These are phyloP conservation scores for Neoitamus cyanurus DNA, from an alignment of 2,888 invertebrate genomes.

Conservation along the genomic window DNA sequence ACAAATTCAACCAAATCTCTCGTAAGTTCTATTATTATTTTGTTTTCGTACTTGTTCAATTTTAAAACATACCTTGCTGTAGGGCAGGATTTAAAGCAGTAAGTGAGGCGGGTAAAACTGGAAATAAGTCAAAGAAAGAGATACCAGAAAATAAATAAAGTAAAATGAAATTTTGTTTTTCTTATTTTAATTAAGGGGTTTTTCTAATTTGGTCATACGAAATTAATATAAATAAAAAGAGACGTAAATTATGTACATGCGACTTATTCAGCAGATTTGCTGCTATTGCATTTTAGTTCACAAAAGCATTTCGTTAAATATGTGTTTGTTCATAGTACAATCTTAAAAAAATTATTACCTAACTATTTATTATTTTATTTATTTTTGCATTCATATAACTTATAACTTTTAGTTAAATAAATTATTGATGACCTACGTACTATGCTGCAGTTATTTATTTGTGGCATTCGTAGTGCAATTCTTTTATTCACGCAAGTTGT, in stretches of 20 bases:
- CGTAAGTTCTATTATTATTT: background rate
- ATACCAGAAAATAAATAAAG: constrained; percentile 44
- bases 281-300: constrained; percentile 18
- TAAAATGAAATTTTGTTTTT: constrained; percentile 19
- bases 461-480: too few species aligned
- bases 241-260: constrained; percentile 27
- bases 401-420: too few species aligned
- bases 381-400: too few species aligned
- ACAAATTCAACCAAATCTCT: background rate
- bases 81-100: constrained; percentile 65
- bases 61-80: constrained; percentile 61
- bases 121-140: constrained; percentile 49
- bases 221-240: constrained; percentile 18
- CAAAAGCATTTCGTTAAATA: constrained; percentile 10
- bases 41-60: background rate
- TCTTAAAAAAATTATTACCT: too few species aligned
- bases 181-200: constrained; percentile 18
- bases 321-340: too few species aligned
- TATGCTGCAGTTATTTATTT: too few species aligned
- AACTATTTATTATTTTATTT: too few species aligned
- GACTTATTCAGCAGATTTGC: constrained; percentile 3
- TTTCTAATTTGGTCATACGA: constrained; percentile 1
- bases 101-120: constrained; percentile 65
- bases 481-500: too few species aligned
- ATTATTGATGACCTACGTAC: too few species aligned